Conservation (phyloP, 2,113 vertebrate genomes). For the Amblyornis subalaris region DNA sequence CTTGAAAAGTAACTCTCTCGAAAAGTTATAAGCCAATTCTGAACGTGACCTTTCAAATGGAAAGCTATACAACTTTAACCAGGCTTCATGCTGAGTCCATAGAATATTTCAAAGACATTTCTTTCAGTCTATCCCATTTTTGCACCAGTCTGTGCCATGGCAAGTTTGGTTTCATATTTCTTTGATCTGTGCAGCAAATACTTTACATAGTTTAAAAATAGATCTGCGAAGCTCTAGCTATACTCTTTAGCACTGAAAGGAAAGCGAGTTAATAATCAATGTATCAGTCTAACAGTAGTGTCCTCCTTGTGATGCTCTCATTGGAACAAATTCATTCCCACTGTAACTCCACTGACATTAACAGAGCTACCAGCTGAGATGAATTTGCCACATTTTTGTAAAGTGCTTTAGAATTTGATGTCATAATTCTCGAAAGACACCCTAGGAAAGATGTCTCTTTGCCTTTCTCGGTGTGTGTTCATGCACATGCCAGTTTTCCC, state of each 20-base stretch:
- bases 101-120: slow-evolving; percentile 52
- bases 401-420: slow-evolving; percentile 31
- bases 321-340: slow-evolving; percentile 41
- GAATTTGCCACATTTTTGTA: slow-evolving; percentile 41
- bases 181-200: slow-evolving; percentile 37
- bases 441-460: not conserved
- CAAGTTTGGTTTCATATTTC: slow-evolving; percentile 23
- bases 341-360: slow-evolving; percentile 34
- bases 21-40: slow-evolving; percentile 34
- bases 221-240: not conserved
- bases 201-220: slow-evolving; percentile 63
- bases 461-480: not conserved
- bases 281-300: not conserved
- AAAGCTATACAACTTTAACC: slow-evolving; percentile 55
- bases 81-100: slow-evolving; percentile 37
- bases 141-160: not conserved
- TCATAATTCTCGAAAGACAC: slow-evolving; percentile 24
- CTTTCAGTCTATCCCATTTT: slow-evolving; percentile 37
- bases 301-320: slow-evolving; percentile 14
- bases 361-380: slow-evolving; percentile 37
- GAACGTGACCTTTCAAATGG: slow-evolving; percentile 42
- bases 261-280: slow-evolving; percentile 30
- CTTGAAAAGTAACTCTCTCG: slow-evolving; percentile 28
- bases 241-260: slow-evolving; percentile 21
- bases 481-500: not conserved